Percentiles rank a stretch among this genome's conserved stretches.
These are phyloP conservation scores for Hyaena hyaena DNA, from an alignment of 2,113 vertebrate genomes.

Conservation along the genomic window DNA sequence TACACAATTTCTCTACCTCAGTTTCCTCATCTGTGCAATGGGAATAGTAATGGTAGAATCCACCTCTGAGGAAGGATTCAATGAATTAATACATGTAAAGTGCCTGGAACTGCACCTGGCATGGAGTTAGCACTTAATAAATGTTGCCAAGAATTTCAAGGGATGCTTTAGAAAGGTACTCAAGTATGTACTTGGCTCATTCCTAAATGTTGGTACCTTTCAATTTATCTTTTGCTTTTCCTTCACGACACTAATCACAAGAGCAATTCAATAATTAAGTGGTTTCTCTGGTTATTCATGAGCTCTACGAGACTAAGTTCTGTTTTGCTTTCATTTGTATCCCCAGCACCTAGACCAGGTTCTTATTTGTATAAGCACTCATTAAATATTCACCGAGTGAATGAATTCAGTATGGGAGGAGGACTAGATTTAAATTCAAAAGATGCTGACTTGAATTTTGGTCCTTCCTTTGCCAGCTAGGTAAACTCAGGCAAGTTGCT, in stretches of 20 bases:
- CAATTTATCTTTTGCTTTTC: background rate
- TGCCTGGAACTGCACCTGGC: background rate
- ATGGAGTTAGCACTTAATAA: background rate
- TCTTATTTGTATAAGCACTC: background rate
- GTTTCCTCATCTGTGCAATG: background rate
- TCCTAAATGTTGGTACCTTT: background rate
- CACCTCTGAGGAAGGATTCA: background rate
- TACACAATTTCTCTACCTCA: background rate
- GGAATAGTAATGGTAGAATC: background rate
- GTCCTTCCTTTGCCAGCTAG: background rate
- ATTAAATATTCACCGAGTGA: slow-evolving; percentile 9
- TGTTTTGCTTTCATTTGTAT: background rate
- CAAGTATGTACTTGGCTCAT: background rate
- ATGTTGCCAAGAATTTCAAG: background rate
- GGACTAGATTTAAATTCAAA: background rate
- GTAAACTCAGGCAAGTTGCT: background rate
- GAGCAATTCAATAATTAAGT: background rate
- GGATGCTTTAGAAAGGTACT: background rate
- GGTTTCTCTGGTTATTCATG: background rate
- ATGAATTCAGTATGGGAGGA: background rate
- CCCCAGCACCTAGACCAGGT: background rate
- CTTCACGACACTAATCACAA: background rate
- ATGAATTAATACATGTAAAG: background rate
- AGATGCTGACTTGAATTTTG: slow-evolving; percentile 12
- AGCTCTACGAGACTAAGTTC: background rate